Evolutionary conservation across 2,113 vertebrate genomes (phyloP), one percentile per base, ranked within the genome.

Genomic region (Tachycineta bicolor): DNA sequence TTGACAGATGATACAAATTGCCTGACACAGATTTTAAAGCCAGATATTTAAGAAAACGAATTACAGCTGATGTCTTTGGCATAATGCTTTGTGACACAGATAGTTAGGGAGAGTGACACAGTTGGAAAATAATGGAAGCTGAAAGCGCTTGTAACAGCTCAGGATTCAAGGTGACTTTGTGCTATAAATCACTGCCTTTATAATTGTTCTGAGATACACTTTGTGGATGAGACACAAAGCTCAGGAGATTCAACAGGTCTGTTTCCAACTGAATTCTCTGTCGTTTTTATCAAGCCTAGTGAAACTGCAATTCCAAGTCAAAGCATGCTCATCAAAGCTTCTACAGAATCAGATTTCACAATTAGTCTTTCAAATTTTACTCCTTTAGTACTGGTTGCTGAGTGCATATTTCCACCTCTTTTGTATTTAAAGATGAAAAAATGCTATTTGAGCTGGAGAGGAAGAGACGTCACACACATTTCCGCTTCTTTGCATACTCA

Each of bases 1-100:
- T 89, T 96, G 97, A 97, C 96, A 96, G 95, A 89, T 92, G 83
- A 92, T 88, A 89, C 53, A 90, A 96, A 93, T 87, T 83, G 93
- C 91, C 92, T 90, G 95, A 92, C 91, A 93, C 70, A 91, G 91
- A 90, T 96, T 96, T 95, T 93, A 63, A 90, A 96, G 91, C 84
- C 89, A 86, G 92, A 96, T 96, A 96, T 93, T 96, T 96, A 93
- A 95, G 95, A 95, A 95, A 96, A 94, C 39, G 15, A 95, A 95
- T 96, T 95, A 94, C 79, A 92, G 83, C 69, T 79, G 94, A 95
- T 10, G 23, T 86, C 65, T 96, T 95, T 89, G 73, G 81, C 71
- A 56, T 90, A 96, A 93, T 80, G 83, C 87, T 94, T 96, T 94
- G 88, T 95, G 96, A 97, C 94, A 95, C 71, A 73, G 52, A 78